Conservation (phyloP, 2,113 vertebrate genomes). For the Colius striatus region DNA sequence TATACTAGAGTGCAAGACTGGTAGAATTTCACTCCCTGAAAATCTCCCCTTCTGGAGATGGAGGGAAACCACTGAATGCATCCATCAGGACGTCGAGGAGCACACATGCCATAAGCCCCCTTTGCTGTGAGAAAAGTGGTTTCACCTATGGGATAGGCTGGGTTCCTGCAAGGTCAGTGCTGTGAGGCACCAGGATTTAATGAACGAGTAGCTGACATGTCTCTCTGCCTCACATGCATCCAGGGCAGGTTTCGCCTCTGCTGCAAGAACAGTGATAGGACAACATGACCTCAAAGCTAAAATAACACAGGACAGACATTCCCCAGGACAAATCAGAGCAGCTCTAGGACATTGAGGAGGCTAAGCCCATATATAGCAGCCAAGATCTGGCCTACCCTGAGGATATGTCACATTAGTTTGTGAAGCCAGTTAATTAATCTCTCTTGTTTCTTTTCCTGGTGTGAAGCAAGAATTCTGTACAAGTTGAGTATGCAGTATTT, state of each 20-base stretch:
- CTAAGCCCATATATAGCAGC: constrained; percentile 3
- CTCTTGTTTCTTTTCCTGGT: neutral
- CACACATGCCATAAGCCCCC: neutral
- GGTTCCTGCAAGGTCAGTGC: neutral
- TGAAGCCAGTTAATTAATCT: constrained; percentile 20
- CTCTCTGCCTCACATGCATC: neutral
- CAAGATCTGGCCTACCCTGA: constrained; percentile 4
- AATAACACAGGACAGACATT: neutral
- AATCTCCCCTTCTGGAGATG: neutral
- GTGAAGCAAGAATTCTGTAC: neutral
- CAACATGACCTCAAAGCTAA: constrained; percentile 23
- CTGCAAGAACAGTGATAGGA: neutral
- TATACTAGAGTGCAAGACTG: neutral
- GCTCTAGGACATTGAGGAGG: neutral
- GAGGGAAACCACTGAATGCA: neutral
- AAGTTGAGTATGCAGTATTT: neutral
- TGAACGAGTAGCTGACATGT: neutral
- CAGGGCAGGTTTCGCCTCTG: constrained; percentile 30
- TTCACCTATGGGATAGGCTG: neutral
- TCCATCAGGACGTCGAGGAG: neutral
- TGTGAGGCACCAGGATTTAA: neutral
- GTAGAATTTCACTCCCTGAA: neutral
- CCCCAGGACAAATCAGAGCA: neutral
- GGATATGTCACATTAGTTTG: neutral
- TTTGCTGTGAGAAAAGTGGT: neutral